A percentile compares a stretch with the other conserved stretches of the same genome.
Conservation (phyloP, 2,113 vertebrate genomes). For the Nothocercus nigrocapillus region DNA sequence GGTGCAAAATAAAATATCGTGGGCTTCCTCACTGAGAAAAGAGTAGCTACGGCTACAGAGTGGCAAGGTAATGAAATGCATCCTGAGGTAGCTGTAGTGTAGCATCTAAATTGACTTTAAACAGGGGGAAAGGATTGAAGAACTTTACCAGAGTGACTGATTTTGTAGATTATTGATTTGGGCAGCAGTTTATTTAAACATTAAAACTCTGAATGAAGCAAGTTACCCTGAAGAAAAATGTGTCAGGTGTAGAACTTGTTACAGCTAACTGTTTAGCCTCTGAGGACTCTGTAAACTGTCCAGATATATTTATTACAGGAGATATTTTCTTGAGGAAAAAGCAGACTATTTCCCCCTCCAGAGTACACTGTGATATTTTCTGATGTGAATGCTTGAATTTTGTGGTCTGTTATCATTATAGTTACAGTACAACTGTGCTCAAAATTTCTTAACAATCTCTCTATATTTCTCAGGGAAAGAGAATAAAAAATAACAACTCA, state of each 20-base stretch:
- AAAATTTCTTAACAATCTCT: constrained; percentile 6
- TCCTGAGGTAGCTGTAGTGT: constrained; percentile 33
- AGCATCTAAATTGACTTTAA: constrained; percentile 67
- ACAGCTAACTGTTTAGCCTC: constrained; percentile 75
- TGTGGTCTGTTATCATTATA: constrained; percentile 33
- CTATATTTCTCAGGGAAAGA: neutral
- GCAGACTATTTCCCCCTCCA: constrained; percentile 51
- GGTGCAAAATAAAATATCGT: neutral
- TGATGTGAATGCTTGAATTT: constrained; percentile 34
- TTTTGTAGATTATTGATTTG: constrained; percentile 80
- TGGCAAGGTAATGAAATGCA: constrained; percentile 64
- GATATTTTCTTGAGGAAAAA: constrained; percentile 72
- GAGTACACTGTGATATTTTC: constrained; percentile 49
- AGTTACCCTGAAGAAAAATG: constrained; percentile 82
- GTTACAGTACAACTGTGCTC: neutral
- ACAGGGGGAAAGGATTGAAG: constrained; percentile 72
- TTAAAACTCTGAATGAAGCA: constrained; percentile 82
- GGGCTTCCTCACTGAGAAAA: neutral
- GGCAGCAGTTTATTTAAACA: constrained; percentile 84
- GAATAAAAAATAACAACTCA: neutral
- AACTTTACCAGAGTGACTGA: constrained; percentile 75
- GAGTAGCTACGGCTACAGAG: constrained; percentile 16
- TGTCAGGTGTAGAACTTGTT: constrained; percentile 81
- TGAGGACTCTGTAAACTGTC: constrained; percentile 81
- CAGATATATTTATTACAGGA: constrained; percentile 80